A percentile compares a stretch with the other conserved stretches of the same genome.
phyloP scores from a whole-genome alignment of 2,113 vertebrate genomes.

The Pithys albifrons region DNA sequence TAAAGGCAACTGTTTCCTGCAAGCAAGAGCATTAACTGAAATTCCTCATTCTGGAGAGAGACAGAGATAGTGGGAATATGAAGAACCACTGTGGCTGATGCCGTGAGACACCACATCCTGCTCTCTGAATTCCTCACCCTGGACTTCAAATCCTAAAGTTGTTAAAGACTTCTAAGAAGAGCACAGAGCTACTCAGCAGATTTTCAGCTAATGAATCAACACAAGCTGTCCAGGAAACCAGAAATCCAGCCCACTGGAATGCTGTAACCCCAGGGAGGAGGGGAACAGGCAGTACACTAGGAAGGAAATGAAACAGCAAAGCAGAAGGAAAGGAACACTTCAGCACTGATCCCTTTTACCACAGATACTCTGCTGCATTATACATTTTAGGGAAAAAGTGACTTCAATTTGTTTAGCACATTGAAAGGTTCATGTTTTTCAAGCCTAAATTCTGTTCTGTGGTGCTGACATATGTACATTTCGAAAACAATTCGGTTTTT shows the following conservation, averaged over 20 bases:
- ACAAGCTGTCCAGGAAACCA: constrained; percentile 59
- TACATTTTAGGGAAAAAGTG: neutral
- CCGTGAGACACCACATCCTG: constrained; percentile 32
- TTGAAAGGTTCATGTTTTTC: neutral
- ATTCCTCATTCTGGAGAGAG: neutral
- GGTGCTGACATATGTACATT: constrained; percentile 30
- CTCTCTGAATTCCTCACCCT: constrained; percentile 20
- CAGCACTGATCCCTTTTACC: neutral
- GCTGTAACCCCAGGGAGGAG: neutral
- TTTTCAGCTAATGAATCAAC: constrained; percentile 62
- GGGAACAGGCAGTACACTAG: neutral
- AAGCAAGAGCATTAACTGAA: constrained; percentile 23
- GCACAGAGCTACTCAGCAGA: constrained; percentile 32
- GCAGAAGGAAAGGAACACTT: constrained; percentile 26
- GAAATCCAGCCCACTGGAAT: constrained; percentile 59
- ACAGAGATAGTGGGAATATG: neutral
- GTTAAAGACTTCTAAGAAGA: constrained; percentile 25
- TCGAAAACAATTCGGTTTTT: neutral
- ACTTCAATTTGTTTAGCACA: neutral
- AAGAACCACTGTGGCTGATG: neutral
- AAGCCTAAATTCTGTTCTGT: neutral
- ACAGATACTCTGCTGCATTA: neutral
- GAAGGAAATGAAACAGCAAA: constrained; percentile 54
- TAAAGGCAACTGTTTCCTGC: neutral
- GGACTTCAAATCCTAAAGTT: neutral